phyloP scores from a whole-genome alignment of 1,140 invertebrate genomes.

The Drosophila navojoa region DNA sequence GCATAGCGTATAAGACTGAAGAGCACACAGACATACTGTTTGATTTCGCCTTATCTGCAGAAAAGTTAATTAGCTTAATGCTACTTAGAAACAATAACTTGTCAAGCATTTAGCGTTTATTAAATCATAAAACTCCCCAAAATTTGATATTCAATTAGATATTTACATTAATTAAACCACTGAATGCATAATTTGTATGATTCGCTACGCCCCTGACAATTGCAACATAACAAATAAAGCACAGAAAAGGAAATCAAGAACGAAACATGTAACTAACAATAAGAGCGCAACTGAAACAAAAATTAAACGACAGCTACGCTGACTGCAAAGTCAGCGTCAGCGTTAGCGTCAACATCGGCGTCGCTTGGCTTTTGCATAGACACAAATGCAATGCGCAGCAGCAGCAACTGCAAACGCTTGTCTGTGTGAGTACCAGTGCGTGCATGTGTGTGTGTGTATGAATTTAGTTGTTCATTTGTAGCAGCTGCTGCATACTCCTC shows the following conservation, averaged over 20 bases:
- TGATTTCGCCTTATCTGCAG: conserved; percentile 40
- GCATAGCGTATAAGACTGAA: conserved; percentile 23
- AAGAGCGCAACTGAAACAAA: conserved; percentile 59
- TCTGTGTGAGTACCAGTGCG: conserved; percentile 9
- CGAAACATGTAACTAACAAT: conserved; percentile 52
- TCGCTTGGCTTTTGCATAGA: conserved; percentile 45
- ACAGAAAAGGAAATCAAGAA: conserved; percentile 55
- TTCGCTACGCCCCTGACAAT: conserved; percentile 40
- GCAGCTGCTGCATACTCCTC: conserved; percentile 34
- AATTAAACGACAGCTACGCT: conserved; percentile 49
- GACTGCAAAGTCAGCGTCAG: conserved; percentile 34
- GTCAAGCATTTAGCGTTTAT: conserved; percentile 6
- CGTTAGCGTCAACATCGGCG: conserved; percentile 18
- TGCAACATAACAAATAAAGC: conserved; percentile 47
- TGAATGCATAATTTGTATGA: not conserved
- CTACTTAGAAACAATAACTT: conserved; percentile 23
- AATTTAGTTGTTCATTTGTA: not conserved
- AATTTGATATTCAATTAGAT: no score
- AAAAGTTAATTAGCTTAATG: conserved; percentile 35
- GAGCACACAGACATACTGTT: conserved; percentile 26
- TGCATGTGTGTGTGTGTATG: conserved; percentile 2
- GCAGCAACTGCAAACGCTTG: conserved; percentile 54
- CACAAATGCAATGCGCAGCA: conserved; percentile 59
- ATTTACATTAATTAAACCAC: no score
- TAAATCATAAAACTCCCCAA: not conserved